These are phyloP conservation scores for Varecia variegata DNA, from an alignment of 2,797 vertebrate species.

Conservation along the genomic window DNA sequence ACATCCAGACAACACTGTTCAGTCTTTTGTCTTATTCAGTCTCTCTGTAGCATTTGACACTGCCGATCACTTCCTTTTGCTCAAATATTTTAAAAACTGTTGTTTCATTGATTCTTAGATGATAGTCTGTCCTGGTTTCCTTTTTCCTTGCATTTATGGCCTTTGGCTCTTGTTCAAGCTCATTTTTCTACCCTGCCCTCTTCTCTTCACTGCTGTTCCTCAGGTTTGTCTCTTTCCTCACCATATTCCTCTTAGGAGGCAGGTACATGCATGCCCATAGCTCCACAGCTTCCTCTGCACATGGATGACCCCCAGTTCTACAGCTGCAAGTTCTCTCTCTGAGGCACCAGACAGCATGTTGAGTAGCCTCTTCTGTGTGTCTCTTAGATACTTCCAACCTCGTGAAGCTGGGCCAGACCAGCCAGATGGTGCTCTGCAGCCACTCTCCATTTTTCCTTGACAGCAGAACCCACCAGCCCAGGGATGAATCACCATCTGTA, in stretches of 20 bases:
- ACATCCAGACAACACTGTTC: not conserved
- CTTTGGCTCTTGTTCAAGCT: not conserved
- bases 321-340: not conserved
- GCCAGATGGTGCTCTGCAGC: not conserved
- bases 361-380: not conserved
- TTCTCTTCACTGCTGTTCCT: not conserved
- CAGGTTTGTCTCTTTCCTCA: not conserved
- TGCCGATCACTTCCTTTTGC: not conserved
- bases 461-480: not conserved
- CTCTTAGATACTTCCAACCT: not conserved
- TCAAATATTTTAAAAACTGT: not conserved
- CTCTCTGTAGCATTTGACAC: not conserved
- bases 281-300: not conserved
- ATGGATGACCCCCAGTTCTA: not conserved
- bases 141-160: not conserved
- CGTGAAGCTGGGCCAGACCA: not conserved
- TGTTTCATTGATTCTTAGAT: not conserved
- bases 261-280: not conserved
- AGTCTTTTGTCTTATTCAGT: not conserved
- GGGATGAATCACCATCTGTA: not conserved
- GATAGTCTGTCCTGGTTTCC: not conserved
- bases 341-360: not conserved
- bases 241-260: not conserved
- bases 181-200: not conserved
- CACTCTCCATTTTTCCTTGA: not conserved